Conservation (phyloP, 1,140 invertebrate genomes). For the Orius insidiosus region DNA sequence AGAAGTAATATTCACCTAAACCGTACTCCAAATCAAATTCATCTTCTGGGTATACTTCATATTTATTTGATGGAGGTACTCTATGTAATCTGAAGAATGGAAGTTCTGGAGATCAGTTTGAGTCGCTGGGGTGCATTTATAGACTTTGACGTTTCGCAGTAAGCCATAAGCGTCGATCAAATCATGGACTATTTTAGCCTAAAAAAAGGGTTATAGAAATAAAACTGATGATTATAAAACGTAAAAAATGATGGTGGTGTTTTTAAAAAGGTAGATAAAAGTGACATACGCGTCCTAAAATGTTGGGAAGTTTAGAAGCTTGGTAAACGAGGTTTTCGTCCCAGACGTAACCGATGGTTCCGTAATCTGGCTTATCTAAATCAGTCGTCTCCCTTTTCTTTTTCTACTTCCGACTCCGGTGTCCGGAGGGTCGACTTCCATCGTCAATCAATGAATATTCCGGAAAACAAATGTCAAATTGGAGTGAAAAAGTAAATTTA, state of each 20-base stretch:
- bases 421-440: too few species aligned
- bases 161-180: slow-evolving; percentile 41
- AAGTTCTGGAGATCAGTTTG: slow-evolving; percentile 38
- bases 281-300: slow-evolving; percentile 23
- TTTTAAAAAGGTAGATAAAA: too few species aligned
- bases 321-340: slow-evolving; percentile 15
- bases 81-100: slow-evolving; percentile 42
- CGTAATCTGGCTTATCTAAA: too few species aligned
- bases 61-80: slow-evolving; percentile 33
- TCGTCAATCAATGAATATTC: too few species aligned
- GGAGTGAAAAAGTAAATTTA: too few species aligned
- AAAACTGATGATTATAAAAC: too few species aligned
- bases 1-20: slow-evolving; percentile 20
- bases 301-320: slow-evolving; percentile 23
- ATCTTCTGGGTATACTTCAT: slow-evolving; percentile 24
- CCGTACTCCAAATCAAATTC: slow-evolving; percentile 24
- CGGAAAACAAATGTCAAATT: too few species aligned
- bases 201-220: too few species aligned
- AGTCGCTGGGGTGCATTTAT: slow-evolving; percentile 30
- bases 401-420: too few species aligned
- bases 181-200: slow-evolving; percentile 40
- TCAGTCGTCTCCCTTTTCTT: too few species aligned
- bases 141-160: slow-evolving; percentile 28
- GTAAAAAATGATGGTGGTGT: too few species aligned
- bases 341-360: neutral